Percentiles rank a stretch among this genome's conserved stretches.
Conservation (phyloP, 1,140 invertebrate genomes). For the Aphelenchoides fujianensis region DNA sequence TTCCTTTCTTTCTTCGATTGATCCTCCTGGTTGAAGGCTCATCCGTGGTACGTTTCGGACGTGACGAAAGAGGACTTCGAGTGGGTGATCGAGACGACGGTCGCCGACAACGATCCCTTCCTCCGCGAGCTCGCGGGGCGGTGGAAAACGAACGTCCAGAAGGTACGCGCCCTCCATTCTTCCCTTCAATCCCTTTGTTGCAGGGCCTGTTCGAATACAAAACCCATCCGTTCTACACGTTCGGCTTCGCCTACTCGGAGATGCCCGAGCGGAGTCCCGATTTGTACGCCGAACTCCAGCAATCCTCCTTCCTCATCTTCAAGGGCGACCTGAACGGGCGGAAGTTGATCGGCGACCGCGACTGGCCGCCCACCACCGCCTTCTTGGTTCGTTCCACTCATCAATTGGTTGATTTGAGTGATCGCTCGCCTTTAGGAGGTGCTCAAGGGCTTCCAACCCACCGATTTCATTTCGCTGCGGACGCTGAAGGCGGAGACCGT, state of each 20-base stretch:
- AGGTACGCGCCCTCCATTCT: no score
- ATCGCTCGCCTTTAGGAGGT: slow-evolving; percentile 70
- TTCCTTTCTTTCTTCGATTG: slow-evolving; percentile 16
- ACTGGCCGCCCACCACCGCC: slow-evolving; percentile 73
- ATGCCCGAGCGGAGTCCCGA: slow-evolving; percentile 72
- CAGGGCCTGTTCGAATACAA: slow-evolving; percentile 29
- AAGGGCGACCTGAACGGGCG: slow-evolving; percentile 75
- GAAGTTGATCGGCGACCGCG: slow-evolving; percentile 83
- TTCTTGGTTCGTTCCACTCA: slow-evolving; percentile 69
- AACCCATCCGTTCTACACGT: slow-evolving; percentile 76
- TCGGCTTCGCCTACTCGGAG: slow-evolving; percentile 74
- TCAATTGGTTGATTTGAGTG: slow-evolving; percentile 83
- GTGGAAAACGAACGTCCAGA: slow-evolving; percentile 60
- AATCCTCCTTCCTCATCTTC: slow-evolving; percentile 76
- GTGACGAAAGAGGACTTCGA: slow-evolving; percentile 74
- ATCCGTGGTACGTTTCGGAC: slow-evolving; percentile 96
- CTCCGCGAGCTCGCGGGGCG: slow-evolving; percentile 55
- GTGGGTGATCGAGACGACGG: slow-evolving; percentile 68
- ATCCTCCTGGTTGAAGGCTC: slow-evolving; percentile 54
- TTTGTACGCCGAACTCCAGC: slow-evolving; percentile 73
- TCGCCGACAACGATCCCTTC: slow-evolving; percentile 49
- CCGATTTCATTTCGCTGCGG: slow-evolving; percentile 72
- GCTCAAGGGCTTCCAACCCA: slow-evolving; percentile 72
- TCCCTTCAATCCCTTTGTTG: no score
- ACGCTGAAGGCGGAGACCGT: slow-evolving; percentile 87